A percentile compares a stretch with the other conserved stretches of the same genome.
Conservation (phyloP, 2,888 invertebrate species). For the Torymus aiolomorphi region DNA sequence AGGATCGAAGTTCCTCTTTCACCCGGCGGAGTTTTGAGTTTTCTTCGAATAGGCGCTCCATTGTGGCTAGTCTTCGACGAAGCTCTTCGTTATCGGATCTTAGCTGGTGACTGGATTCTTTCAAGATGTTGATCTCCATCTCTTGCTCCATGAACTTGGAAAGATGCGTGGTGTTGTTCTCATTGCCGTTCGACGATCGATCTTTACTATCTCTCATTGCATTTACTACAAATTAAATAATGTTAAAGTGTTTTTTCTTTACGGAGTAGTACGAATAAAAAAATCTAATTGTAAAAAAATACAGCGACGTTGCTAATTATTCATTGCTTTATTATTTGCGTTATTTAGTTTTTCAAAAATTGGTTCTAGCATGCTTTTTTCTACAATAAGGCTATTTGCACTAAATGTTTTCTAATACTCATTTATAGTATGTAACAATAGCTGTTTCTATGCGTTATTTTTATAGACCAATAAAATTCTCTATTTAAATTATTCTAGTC, state of each 20-base stretch:
- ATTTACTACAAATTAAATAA: slow-evolving; percentile 62
- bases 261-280: not conserved
- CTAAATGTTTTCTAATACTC: too few relatives aligned
- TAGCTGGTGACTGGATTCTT: slow-evolving; percentile 77
- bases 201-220: slow-evolving; percentile 58
- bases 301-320: not conserved
- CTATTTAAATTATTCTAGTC: too few relatives aligned
- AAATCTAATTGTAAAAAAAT: slow-evolving; percentile 39
- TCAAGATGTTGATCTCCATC: slow-evolving; percentile 76
- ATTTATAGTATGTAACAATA: too few relatives aligned
- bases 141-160: slow-evolving; percentile 73
- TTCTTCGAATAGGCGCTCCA: slow-evolving; percentile 80
- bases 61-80: slow-evolving; percentile 78
- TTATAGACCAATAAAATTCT: too few relatives aligned
- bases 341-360: not conserved
- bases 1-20: slow-evolving; percentile 80
- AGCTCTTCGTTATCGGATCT: slow-evolving; percentile 82
- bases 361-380: slow-evolving; percentile 31
- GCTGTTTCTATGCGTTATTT: too few relatives aligned
- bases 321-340: slow-evolving; percentile 8
- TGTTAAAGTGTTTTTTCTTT: not conserved
- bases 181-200: slow-evolving; percentile 49
- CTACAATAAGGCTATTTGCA: too few relatives aligned
- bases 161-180: slow-evolving; percentile 56
- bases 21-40: slow-evolving; percentile 77